Evolutionary conservation across 1,140 invertebrate species (phyloP).

Genomic region (Zaprionus inermis): DNA sequence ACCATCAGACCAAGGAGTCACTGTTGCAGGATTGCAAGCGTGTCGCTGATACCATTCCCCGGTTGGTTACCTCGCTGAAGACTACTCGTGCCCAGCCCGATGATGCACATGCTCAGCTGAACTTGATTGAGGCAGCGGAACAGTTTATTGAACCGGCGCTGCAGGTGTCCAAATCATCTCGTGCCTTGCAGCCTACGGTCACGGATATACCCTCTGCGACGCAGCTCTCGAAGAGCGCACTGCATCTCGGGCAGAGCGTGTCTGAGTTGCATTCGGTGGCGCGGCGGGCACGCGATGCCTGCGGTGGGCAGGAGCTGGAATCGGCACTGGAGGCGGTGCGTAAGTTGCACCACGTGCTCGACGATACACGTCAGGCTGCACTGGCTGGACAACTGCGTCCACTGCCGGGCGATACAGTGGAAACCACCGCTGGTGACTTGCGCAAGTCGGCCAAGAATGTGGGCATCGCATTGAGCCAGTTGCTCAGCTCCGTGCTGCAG

Average conservation of each 20-base stretch:
- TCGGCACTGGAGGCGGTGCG: conserved; percentile 93
- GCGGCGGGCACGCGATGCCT: conserved; percentile 93
- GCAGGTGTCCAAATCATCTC: conserved; percentile 90
- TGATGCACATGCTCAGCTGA: conserved; percentile 90
- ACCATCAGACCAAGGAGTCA: conserved; percentile 85
- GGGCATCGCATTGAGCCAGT: conserved; percentile 89
- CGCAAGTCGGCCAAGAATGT: conserved; percentile 88
- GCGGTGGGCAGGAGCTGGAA: conserved; percentile 93
- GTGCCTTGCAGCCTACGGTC: conserved; percentile 94
- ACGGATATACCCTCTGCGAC: conserved; percentile 91
- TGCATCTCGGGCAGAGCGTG: conserved; percentile 83
- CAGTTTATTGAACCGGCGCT: conserved; percentile 90
- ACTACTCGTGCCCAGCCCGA: conserved; percentile 89
- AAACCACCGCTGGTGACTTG: conserved; percentile 90
- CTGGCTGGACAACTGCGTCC: conserved; percentile 89
- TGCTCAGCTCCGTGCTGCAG: conserved; percentile 93
- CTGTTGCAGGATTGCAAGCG: conserved; percentile 91
- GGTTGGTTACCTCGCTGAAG: conserved; percentile 92
- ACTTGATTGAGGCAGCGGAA: conserved; percentile 94
- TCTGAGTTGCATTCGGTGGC: conserved; percentile 89
- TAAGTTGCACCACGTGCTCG: conserved; percentile 92
- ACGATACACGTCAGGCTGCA: conserved; percentile 91
- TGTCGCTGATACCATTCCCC: conserved; percentile 92
- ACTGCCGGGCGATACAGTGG: conserved; percentile 94
- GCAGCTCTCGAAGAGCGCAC: conserved; percentile 85